Percentiles rank a stretch among this genome's conserved stretches.
phyloP scores from a whole-genome alignment of 2,888 invertebrate genomes.

The Spilosoma lubricipeda region DNA sequence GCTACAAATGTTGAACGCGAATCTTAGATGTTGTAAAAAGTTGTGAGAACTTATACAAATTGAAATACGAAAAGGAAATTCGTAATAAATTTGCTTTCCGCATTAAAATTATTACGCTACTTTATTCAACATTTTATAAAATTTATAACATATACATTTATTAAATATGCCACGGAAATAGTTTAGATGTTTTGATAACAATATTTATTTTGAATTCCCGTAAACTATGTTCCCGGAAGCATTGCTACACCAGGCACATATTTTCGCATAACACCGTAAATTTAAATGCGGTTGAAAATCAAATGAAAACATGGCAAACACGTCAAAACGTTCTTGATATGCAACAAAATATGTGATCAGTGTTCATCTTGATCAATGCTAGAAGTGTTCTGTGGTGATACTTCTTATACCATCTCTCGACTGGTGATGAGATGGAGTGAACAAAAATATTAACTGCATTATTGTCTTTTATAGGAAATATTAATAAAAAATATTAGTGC shows the following conservation, averaged over 20 bases:
- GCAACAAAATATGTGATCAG: background rate
- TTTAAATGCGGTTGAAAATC: background rate
- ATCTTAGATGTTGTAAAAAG: background rate
- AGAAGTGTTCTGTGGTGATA: background rate
- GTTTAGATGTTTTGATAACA: background rate
- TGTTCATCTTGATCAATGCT: too few relatives aligned
- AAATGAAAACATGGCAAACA: too few relatives aligned
- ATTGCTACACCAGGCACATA: background rate
- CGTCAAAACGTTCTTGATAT: too few relatives aligned
- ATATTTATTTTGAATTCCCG: background rate
- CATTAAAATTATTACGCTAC: background rate
- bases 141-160: background rate
- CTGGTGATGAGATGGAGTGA: too few relatives aligned
- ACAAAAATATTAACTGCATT: too few relatives aligned
- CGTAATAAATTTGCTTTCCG: background rate
- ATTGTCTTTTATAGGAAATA: too few relatives aligned
- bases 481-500: too few relatives aligned
- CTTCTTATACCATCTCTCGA: too few relatives aligned
- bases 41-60: background rate
- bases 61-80: background rate
- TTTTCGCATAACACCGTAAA: background rate
- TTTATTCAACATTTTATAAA: background rate
- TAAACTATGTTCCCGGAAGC: background rate
- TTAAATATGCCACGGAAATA: background rate
- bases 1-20: background rate